Base-by-base conservation (phyloP, 1,140 invertebrate genomes). In the Drosophila busckii region DNA sequence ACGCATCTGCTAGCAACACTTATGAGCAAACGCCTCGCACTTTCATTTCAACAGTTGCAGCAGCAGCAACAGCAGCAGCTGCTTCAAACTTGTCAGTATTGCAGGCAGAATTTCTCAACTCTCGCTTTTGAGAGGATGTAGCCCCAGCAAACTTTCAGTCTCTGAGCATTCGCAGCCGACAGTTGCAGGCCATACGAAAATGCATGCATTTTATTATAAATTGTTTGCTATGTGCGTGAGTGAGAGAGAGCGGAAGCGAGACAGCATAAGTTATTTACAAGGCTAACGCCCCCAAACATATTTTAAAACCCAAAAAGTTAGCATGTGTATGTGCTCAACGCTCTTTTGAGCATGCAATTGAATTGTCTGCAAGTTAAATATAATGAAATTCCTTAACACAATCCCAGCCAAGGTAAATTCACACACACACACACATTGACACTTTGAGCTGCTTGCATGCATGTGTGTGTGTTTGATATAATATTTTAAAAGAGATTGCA, bases 401-500 rank as follows among this genome's bases (percentile, higher is more conserved):
- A 38, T 40, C 5, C 10, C 37, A n/a, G n/a, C n/a, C n/a, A n/a
- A n/a, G n/a, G n/a, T n/a, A n/a, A n/a, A n/a, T n/a, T n/a, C n/a
- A n/a, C n/a, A n/a, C n/a, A n/a, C n/a, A n/a, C n/a, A n/a, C n/a
- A n/a, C n/a, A n/a, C n/a, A n/a, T n/a, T n/a, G n/a, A n/a, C n/a
- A n/a, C n/a, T n/a, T n/a, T n/a, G n/a, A n/a, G n/a, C n/a, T n/a
- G n/a, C n/a, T n/a, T n/a, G n/a, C n/a, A n/a, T n/a, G n/a, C n/a
- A n/a, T 15, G 31, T 17, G 40, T 8, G n/a, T 29, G 15, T 16
- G 8, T 20, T 25, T 15, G 28, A 26, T 17, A 23, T 35, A 34
- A 28, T n/a, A n/a, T n/a, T n/a, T n/a, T n/a, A n/a, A 44, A 22
- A 13, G 8, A 23, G 55, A 80, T 76, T 76, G 67, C 70, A 66